Evolutionary conservation across 1,140 invertebrate species (phyloP).

Genomic region (Metopolophium dirhodum): DNA sequence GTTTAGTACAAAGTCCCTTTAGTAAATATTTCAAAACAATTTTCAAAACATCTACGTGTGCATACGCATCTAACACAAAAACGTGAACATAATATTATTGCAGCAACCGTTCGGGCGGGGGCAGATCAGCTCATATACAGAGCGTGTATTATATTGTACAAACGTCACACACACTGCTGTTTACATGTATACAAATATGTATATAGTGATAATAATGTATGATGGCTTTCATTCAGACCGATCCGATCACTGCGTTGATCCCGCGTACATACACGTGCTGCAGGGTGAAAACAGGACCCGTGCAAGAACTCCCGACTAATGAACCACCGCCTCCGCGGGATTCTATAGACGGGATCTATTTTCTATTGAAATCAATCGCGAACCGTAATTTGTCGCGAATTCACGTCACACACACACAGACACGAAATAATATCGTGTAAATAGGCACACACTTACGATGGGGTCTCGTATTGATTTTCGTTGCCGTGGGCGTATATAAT

Average conservation of each 20-base stretch:
- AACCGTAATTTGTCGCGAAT: neutral
- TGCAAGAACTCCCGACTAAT: conserved; percentile 11
- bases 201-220: neutral
- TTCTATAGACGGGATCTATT: neutral
- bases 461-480: neutral
- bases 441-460: neutral
- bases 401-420: neutral
- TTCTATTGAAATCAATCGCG: neutral
- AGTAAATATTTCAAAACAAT: no score
- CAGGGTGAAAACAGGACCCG: neutral
- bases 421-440: neutral
- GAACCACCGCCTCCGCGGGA: neutral
- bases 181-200: neutral
- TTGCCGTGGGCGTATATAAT: neutral
- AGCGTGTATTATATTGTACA: neutral
- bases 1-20: no score
- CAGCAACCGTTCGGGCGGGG: no score
- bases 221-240: neutral
- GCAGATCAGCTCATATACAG: no score
- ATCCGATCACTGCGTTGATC: neutral
- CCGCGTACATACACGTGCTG: neutral
- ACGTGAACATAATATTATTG: no score
- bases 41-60: no score
- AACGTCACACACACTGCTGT: neutral
- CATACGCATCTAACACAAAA: no score